Percentiles rank a stretch among this genome's conserved stretches.
These are phyloP conservation scores for Sebastes cheni DNA, from an alignment of 2,797 vertebrate species.

Conservation along the genomic window DNA sequence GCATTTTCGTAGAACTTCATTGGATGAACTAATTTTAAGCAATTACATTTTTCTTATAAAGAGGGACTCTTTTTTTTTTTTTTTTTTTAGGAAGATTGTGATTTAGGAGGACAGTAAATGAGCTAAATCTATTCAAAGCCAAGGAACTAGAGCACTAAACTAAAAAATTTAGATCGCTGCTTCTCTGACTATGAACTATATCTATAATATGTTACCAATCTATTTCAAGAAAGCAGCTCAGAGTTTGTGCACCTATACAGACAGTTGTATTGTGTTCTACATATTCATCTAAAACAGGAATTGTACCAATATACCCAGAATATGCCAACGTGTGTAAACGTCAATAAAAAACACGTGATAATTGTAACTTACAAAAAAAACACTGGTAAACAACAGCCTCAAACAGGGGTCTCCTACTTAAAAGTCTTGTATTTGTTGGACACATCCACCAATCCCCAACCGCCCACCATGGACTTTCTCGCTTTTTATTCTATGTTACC, in stretches of 20 bases:
- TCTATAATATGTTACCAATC: not conserved
- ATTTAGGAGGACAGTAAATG: not conserved
- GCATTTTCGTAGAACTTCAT: not conserved
- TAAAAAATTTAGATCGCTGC: not conserved
- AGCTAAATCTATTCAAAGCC: not conserved
- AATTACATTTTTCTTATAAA: not conserved
- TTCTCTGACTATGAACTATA: not conserved
- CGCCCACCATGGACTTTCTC: too few species aligned
- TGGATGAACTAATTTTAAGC: not conserved
- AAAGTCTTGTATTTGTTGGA: too few species aligned
- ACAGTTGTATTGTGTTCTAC: not conserved
- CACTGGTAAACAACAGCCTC: too few species aligned
- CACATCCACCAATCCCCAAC: too few species aligned
- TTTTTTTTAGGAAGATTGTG: not conserved
- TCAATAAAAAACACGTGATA: too few species aligned
- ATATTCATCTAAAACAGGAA: not conserved
- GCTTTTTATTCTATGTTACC: too few species aligned
- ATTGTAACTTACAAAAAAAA: too few species aligned
- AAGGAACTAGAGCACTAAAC: not conserved
- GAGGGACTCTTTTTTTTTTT: not conserved
- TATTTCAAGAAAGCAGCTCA: not conserved
- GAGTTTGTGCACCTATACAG: not conserved
- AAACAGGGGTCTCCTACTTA: too few species aligned
- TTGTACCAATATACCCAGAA: not conserved
- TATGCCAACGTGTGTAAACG: not conserved